A percentile compares a stretch with the other conserved stretches of the same genome.
Evolutionary conservation across 2,113 vertebrate genomes (phyloP).

Genomic region (Seriola aureovittata): DNA sequence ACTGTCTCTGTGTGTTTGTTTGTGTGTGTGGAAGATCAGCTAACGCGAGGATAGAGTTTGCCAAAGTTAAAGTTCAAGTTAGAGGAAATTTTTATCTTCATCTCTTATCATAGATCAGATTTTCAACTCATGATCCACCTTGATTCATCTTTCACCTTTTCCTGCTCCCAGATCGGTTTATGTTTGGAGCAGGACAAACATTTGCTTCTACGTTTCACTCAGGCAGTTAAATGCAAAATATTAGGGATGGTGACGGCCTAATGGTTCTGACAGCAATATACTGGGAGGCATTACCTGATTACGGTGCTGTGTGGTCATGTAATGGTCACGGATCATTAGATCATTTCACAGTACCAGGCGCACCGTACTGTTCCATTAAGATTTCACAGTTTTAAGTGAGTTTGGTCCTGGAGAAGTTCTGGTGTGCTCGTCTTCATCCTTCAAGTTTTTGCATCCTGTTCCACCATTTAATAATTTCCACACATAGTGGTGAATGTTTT

Average conservation of each 20-base stretch:
- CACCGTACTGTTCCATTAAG: background rate
- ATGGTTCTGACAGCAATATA: background rate
- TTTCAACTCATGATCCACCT: background rate
- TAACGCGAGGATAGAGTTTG: background rate
- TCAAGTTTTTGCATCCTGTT: background rate
- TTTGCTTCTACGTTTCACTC: background rate
- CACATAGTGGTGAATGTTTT: too few relatives aligned
- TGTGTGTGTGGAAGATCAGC: background rate
- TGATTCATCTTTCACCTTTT: background rate
- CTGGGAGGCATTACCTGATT: constrained; percentile 2
- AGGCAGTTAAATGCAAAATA: background rate
- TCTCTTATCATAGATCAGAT: background rate
- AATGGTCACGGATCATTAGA: background rate
- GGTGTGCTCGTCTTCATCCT: background rate
- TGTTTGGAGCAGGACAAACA: background rate
- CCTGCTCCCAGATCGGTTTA: background rate
- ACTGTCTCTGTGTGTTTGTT: background rate
- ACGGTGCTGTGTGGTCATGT: background rate
- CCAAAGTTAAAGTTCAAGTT: background rate
- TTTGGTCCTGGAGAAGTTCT: background rate
- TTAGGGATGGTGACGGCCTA: too few relatives aligned
- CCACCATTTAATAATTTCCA: too few relatives aligned
- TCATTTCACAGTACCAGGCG: background rate
- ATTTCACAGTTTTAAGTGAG: too few relatives aligned
- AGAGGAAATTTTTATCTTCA: background rate